These are phyloP conservation scores for Machimus rusticus DNA, from an alignment of 2,888 invertebrate genomes.

Conservation along the genomic window DNA sequence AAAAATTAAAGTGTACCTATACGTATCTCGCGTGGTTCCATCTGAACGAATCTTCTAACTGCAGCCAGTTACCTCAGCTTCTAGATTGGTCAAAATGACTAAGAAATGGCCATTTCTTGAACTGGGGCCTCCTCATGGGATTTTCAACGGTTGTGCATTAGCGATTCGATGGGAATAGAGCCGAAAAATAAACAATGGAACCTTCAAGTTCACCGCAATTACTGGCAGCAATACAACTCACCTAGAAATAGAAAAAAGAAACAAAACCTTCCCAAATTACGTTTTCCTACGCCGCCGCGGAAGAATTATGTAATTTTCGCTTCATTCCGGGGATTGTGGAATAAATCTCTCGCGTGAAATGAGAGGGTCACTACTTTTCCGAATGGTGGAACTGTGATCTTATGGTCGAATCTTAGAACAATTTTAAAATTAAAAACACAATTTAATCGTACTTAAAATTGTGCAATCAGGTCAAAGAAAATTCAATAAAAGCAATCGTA, in stretches of 20 bases:
- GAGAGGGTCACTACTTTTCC: background rate
- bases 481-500: background rate
- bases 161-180: background rate
- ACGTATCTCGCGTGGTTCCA: background rate
- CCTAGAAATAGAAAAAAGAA: background rate
- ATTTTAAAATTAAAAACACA: background rate
- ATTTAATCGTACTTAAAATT: background rate
- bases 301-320: background rate
- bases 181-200: background rate
- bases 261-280: background rate
- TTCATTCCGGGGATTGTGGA: background rate
- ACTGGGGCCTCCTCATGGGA: background rate
- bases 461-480: background rate
- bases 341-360: background rate
- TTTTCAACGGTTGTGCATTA: background rate
- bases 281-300: background rate
- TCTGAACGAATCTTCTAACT: background rate
- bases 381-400: background rate
- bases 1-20: background rate
- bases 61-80: background rate
- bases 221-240: background rate
- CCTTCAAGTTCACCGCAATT: background rate
- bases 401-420: background rate
- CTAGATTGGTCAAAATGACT: background rate
- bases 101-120: background rate